Evolutionary conservation across 37 sponge, comb jelly and placozoan species (phyloP).

Genomic region (Petrosia ficiformis): DNA sequence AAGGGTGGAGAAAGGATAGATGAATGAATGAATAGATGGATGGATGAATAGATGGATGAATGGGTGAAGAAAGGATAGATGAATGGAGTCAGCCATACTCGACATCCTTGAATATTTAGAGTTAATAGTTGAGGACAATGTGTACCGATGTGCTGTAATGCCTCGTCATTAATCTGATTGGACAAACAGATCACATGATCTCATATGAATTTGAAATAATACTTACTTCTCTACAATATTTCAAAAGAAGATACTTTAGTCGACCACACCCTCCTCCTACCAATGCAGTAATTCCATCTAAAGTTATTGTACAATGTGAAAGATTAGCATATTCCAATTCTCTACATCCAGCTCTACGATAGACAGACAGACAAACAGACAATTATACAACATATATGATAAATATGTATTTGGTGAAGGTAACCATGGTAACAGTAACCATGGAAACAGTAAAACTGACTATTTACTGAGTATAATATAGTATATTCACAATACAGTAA

Average conservation of each 20-base stretch:
- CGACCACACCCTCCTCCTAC: conserved; percentile 29
- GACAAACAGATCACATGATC: neutral
- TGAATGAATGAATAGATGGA: too few species aligned
- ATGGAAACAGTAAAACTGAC: too few species aligned
- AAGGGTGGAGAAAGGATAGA: too few species aligned
- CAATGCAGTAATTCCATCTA: conserved; percentile 30
- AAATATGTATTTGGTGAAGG: too few species aligned
- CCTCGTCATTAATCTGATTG: conserved; percentile 53
- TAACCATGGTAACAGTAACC: too few species aligned
- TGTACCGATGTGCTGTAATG: conserved; percentile 33
- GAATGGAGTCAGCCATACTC: conserved; percentile 28
- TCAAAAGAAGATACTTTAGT: conserved; percentile 38
- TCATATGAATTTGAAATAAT: neutral
- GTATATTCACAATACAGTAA: too few species aligned
- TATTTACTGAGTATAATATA: too few species aligned
- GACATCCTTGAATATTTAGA: conserved; percentile 56
- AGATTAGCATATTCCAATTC: conserved; percentile 51
- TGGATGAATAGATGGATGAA: too few species aligned
- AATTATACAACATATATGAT: too few species aligned
- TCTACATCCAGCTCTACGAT: conserved; percentile 50
- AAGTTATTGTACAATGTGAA: conserved; percentile 63
- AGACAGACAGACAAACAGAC: neutral
- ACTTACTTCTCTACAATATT: conserved; percentile 62
- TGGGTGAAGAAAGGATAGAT: too few species aligned
- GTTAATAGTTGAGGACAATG: conserved; percentile 34